Evolutionary conservation across 2,888 invertebrate species (phyloP), one percentile per base, ranked within the genome.

Genomic region (Scaptomyza caliginosa): DNA sequence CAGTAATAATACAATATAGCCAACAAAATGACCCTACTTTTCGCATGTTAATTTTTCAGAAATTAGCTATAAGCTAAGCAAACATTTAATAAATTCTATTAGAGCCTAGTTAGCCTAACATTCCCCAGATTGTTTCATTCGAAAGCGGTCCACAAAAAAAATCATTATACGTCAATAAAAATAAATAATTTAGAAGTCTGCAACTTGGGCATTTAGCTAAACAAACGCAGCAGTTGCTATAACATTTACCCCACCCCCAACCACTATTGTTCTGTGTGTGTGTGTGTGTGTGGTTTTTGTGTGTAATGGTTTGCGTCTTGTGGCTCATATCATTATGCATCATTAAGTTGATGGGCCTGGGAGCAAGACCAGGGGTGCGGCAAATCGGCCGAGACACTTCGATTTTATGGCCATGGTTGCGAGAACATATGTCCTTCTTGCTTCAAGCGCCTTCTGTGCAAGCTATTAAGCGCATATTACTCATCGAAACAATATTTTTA

Each of bases 251-350:
- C 13, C 1, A 3, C n/a, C 43, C 3, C 36, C 30, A 26, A 10
- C 19, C 7, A n/a, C n/a, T 5, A 5, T 6, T 23, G 26, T 23
- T 48, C 17, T 11, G 34, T 43, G 16, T 11, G 3, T 62, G 32
- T 60, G 28, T 52, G 24, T 58, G 30, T 56, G 36, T 52, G 21
- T 39, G 57, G 45, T 62, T 45, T 73, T 67, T 72, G 82, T 77
- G 87, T 65, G 68, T 87, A 81, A 81, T 81, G 81, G 88, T 59
- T 67, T 86, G 87, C 78, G 65, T 74, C 78, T 74, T 73, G 80
- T 73, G 73, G 72, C 85, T 79, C 81, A 81, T 81, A 81, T 87
- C 81, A 85, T 87, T 82, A 81, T 81, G 81, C 88, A 81, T 81
- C 88, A 81, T 81, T 81, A 81, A 78, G 83, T 85, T 82, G 88